phyloP scores from a whole-genome alignment of 2,113 vertebrate genomes.

The Oxygymnocypris stewartii region DNA sequence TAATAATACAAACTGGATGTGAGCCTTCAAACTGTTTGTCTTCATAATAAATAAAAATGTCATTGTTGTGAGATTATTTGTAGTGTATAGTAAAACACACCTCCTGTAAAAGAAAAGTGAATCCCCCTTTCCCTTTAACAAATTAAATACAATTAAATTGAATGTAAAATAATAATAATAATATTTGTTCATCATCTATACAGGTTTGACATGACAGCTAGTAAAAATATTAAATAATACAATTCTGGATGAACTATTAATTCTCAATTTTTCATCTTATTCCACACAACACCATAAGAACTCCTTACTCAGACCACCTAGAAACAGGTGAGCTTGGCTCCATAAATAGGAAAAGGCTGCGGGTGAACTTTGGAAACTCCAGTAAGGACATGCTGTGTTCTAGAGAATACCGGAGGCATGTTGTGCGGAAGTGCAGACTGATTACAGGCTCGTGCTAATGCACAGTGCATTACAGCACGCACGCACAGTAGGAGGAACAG shows the following conservation, averaged over 20 bases:
- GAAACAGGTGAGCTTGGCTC: conserved; percentile 9
- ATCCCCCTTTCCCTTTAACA: too few species aligned
- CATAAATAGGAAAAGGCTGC: conserved; percentile 9
- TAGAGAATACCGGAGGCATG: conserved; percentile 50
- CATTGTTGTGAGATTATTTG: too few species aligned
- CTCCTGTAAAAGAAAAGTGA: too few species aligned
- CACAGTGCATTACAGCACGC: conserved; percentile 52
- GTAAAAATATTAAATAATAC: not conserved
- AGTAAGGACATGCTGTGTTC: conserved; percentile 37
- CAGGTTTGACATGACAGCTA: not conserved
- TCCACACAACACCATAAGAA: not conserved
- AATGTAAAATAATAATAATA: too few species aligned
- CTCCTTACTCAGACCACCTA: not conserved
- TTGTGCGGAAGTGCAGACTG: conserved; percentile 62
- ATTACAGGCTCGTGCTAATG: conserved; percentile 67
- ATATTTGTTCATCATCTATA: not conserved
- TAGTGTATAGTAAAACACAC: too few species aligned
- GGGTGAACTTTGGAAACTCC: conserved; percentile 23
- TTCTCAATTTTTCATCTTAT: not conserved
- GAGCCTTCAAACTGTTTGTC: too few species aligned
- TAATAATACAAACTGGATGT: too few species aligned
- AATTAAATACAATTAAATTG: too few species aligned
- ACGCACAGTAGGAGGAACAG: conserved; percentile 51
- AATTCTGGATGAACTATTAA: not conserved
- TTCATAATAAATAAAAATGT: too few species aligned